Evolutionary conservation across 2,888 invertebrate species (phyloP).

Genomic region (Ctenicera cuprea): DNA sequence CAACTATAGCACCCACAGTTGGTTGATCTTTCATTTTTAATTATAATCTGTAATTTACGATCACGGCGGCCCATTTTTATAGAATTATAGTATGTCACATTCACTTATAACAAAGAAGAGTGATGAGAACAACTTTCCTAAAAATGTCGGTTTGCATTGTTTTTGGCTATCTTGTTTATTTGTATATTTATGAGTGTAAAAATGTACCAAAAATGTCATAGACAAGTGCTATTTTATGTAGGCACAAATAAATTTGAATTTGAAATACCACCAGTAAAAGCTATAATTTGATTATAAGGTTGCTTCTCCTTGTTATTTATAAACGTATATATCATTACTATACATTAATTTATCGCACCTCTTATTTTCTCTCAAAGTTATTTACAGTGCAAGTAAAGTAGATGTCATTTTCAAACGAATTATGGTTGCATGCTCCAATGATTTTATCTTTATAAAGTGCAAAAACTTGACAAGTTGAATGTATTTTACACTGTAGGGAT

Average conservation of each 20-base stretch:
- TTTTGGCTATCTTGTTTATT: no score
- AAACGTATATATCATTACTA: background rate
- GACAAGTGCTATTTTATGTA: no score
- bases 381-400: constrained; percentile 63
- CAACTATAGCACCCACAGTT: background rate
- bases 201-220: no score
- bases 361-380: constrained; percentile 1
- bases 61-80: background rate
- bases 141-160: no score
- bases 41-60: constrained; percentile 13
- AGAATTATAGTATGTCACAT: background rate
- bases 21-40: constrained; percentile 3
- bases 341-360: constrained; percentile 12
- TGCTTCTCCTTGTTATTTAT: no score
- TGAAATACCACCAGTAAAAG: no score
- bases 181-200: no score
- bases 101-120: background rate
- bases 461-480: constrained; percentile 28
- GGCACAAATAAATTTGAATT: no score
- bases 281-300: no score
- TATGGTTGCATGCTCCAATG: constrained; percentile 63
- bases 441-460: constrained; percentile 57
- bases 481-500: constrained; percentile 1
- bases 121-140: no score
- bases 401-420: constrained; percentile 65